Evolutionary conservation across 2,888 invertebrate genomes (phyloP), one percentile per base, ranked within the genome.

Genomic region (Pegoplata infirma): DNA sequence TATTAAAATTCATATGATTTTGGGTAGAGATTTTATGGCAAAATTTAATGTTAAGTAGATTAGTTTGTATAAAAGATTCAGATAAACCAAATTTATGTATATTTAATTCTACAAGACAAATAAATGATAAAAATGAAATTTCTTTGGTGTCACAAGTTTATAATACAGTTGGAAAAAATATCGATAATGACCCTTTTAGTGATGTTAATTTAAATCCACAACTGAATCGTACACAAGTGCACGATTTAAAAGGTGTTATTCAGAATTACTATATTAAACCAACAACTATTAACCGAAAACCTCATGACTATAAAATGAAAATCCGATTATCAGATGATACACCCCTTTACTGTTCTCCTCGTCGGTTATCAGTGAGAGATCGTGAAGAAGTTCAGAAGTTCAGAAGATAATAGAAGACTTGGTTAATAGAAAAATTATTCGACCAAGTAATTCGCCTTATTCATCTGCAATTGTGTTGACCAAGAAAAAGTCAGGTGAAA

Each of bases 1-100:
- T 56, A 56, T 56, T 19, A 12, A n/a, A 56, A 56, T 56, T 56
- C 19, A 32, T 8, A 58, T 58, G 58, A 58, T 58, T 23, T 23
- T 44, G 7, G 58, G 21, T 58, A 19, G 40, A 14, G 23, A 58
- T 21, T 59, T 59, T 59, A 59, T 59, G 44, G 2, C 44, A 0
- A 58, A 40, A 40, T 58, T 40, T 21, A 40, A 40, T 40, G 10
- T 58, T 7, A 44, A 44, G n/a, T n/a, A n/a, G n/a, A 23, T n/a
- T 58, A 23, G 10, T 40, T 40, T 14, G 2, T 56, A 12, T 6
- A n/a, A 40, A 19, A 44, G 40, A 23, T 8, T 59, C 3, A 28
- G 44, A 59, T 23, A 44, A 44, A 8, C 23, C 14, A 23, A 44
- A 59, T 44, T 3, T 25, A 28, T 28, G 1, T 28, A 28, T 7